Conservation (phyloP, 1,140 invertebrate genomes). For the Lysiphlebus fabarum region DNA sequence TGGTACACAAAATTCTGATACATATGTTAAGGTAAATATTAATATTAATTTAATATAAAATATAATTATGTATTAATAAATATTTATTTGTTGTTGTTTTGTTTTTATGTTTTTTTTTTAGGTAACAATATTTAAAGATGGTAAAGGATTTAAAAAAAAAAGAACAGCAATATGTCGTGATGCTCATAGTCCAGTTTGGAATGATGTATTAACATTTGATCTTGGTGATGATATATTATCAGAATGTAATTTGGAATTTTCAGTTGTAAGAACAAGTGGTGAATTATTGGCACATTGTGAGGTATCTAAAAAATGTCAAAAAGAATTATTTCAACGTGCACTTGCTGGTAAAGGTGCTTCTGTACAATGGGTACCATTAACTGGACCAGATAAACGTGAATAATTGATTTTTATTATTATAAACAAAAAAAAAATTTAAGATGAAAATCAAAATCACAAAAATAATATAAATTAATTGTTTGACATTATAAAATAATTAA, state of each 20-base stretch:
- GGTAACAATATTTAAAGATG: constrained; percentile 72
- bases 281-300: constrained; percentile 56
- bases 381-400: constrained; percentile 36
- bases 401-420: constrained; percentile 3
- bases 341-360: constrained; percentile 58
- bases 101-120: too few species aligned
- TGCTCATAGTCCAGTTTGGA: constrained; percentile 81
- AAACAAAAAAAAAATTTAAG: background rate
- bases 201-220: constrained; percentile 84
- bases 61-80: constrained; percentile 1
- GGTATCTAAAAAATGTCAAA: constrained; percentile 53
- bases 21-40: constrained; percentile 79
- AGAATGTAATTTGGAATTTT: constrained; percentile 56
- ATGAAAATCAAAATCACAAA: background rate
- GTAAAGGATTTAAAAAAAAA: constrained; percentile 80
- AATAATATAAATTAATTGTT: background rate
- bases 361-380: constrained; percentile 58
- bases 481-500: too few species aligned
- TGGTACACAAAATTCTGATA: constrained; percentile 61
- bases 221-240: constrained; percentile 61
- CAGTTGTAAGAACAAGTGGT: constrained; percentile 57
- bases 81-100: too few species aligned
- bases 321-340: constrained; percentile 58
- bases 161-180: constrained; percentile 85
- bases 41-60: constrained; percentile 5